Evolutionary conservation across 2,113 vertebrate genomes (phyloP), one percentile per base, ranked within the genome.

Genomic region (Erythrocercus mccallii): DNA sequence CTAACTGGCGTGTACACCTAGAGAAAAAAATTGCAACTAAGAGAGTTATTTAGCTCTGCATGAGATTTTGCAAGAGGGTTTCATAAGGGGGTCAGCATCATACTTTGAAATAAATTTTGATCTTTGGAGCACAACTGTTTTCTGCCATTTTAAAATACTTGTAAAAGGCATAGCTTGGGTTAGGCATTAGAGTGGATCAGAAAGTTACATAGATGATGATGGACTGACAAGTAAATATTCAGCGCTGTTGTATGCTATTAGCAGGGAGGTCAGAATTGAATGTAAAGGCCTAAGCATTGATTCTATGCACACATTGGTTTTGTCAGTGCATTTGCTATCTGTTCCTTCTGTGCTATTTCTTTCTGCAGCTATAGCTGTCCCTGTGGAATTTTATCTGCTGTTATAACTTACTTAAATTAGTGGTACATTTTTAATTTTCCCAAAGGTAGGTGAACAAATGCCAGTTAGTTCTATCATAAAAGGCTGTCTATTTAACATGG

Each of bases 311-410:
- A 2, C 1, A 0, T 40, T 57, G n/a, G 28, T 65, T 70, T 28
- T 57, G 25, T 60, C 70, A 40, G 50, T 54, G 37, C n/a, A 0
- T 85, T 86, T 83, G 27, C 47, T 58, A 3, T 35, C 3, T 38
- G 17, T 77, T 60, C 45, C 16, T 66, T 60, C 64, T 0, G 0
- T 23, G 27, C 6, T 33, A 1, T n/a, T 86, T 31, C 40, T 45
- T 60, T 45, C 42, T 71, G 33, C 30, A 11, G 15, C 73, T 4
- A 0, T 8, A 61, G 37, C 40, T 79, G 31, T 53, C 37, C 6
- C 4, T 22, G 61, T 35, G 42, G 37, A 42, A 73, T 13, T 56
- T 9, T 86, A 18, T 56, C 37, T 70, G 22, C n/a, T 77, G 5
- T 74, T 94, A 18, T 6, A 42, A 11, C 40, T 81, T 72, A 5